phyloP scores from a whole-genome alignment of 1,140 invertebrate genomes.

The Leptopilina boulardi region DNA sequence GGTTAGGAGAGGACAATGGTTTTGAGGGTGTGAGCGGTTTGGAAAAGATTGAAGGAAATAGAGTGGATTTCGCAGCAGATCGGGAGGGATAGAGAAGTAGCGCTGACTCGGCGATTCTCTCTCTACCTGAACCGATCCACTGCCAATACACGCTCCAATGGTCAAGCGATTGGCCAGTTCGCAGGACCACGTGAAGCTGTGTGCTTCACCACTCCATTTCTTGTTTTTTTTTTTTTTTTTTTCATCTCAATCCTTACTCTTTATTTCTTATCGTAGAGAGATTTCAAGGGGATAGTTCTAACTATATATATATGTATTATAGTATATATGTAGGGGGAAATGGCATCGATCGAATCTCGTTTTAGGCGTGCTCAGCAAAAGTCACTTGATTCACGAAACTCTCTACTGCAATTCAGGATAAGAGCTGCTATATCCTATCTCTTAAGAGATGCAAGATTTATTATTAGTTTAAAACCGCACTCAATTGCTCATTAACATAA shows the following conservation, averaged over 20 bases:
- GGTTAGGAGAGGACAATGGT: slow-evolving; percentile 25
- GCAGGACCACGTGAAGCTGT: slow-evolving; percentile 65
- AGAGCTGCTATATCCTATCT: slow-evolving; percentile 21
- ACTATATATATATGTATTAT: no score
- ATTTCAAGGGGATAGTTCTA: slow-evolving; percentile 33
- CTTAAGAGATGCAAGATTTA: slow-evolving; percentile 16
- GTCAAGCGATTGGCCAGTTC: slow-evolving; percentile 74
- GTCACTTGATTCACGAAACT: slow-evolving; percentile 26
- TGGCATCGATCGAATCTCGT: slow-evolving; percentile 27
- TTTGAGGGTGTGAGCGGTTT: slow-evolving; percentile 36
- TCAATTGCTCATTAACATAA: slow-evolving; percentile 9
- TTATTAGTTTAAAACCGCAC: slow-evolving; percentile 10
- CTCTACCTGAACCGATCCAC: slow-evolving; percentile 62
- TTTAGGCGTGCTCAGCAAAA: slow-evolving; percentile 30
- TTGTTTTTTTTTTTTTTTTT: slow-evolving; percentile 37
- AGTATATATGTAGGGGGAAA: not conserved
- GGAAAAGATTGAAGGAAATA: slow-evolving; percentile 53
- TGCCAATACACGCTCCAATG: slow-evolving; percentile 67
- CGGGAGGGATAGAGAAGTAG: slow-evolving; percentile 60
- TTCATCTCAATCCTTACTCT: slow-evolving; percentile 52
- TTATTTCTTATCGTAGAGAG: slow-evolving; percentile 34
- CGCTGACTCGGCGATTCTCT: slow-evolving; percentile 64
- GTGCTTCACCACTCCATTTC: slow-evolving; percentile 43
- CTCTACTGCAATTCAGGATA: slow-evolving; percentile 13
- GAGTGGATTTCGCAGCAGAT: slow-evolving; percentile 60